phyloP scores from a whole-genome alignment of 2,888 invertebrate species.

The Cynaeus angustus region DNA sequence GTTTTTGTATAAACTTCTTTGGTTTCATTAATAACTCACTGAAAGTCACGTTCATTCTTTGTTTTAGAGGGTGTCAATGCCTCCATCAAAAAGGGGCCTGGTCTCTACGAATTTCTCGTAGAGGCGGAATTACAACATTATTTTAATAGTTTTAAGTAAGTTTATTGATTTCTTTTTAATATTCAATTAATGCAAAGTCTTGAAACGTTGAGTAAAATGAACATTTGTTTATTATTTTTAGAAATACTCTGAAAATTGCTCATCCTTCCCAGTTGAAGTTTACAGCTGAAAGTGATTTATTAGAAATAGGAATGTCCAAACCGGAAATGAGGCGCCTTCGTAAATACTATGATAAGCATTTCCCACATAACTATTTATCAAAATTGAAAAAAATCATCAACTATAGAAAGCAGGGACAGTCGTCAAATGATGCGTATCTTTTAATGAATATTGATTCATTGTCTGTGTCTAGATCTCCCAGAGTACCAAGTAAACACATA shows the following conservation, averaged over 20 bases:
- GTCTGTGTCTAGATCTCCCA: conserved; percentile 71
- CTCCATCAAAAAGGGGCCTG: conserved; percentile 74
- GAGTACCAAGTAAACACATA: conserved; percentile 90
- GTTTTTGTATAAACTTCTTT: conserved; percentile 1
- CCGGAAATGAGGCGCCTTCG: conserved; percentile 96
- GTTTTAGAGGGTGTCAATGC: conserved; percentile 66
- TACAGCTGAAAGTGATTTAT: conserved; percentile 93
- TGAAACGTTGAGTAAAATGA: conserved; percentile 15
- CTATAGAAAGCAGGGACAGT: conserved; percentile 74
- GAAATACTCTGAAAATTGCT: conserved; percentile 91
- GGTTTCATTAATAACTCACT: neutral
- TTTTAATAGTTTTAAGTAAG: conserved; percentile 84
- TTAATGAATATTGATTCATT: conserved; percentile 64
- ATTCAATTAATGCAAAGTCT: neutral
- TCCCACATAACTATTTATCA: conserved; percentile 93
- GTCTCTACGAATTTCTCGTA: conserved; percentile 91
- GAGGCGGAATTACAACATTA: conserved; percentile 97
- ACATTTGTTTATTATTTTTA: conserved; percentile 70
- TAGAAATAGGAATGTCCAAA: conserved; percentile 92
- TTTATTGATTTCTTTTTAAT: conserved; percentile 45
- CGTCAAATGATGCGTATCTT: conserved; percentile 59
- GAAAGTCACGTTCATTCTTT: conserved; percentile 5
- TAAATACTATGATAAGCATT: conserved; percentile 95
- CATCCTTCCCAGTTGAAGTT: conserved; percentile 94
- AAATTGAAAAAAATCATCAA: conserved; percentile 91